Evolutionary conservation across 2,888 invertebrate species (phyloP).

Genomic region (Lampropteryx suffumata): DNA sequence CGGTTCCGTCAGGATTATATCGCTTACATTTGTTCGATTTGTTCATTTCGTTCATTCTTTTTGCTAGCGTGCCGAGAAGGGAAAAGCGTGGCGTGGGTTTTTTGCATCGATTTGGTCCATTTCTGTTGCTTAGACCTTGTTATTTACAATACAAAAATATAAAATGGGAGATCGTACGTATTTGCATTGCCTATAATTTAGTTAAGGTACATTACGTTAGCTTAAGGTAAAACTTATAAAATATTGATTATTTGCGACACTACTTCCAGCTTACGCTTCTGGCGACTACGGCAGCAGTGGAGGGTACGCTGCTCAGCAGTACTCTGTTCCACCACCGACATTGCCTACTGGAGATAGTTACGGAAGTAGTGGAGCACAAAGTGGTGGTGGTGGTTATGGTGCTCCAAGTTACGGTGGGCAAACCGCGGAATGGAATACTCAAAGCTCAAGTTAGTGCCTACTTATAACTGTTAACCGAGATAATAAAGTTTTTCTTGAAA

Average conservation of each 20-base stretch:
- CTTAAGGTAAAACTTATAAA: background rate
- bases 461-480: background rate
- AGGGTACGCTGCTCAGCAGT: conserved; percentile 71
- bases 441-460: conserved; percentile 50
- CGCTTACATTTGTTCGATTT: conserved; percentile 11
- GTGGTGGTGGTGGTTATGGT: conserved; percentile 52
- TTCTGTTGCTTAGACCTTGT: background rate
- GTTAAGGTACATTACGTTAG: background rate
- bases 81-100: conserved; percentile 42
- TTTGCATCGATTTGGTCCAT: conserved; percentile 4
- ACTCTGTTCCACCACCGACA: conserved; percentile 74
- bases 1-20: too few relatives aligned
- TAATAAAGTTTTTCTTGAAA: background rate
- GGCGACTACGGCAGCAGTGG: conserved; percentile 69
- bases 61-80: conserved; percentile 4
- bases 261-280: conserved; percentile 56
- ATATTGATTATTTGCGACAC: background rate
- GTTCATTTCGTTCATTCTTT: conserved; percentile 3
- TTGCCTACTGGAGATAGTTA: conserved; percentile 67
- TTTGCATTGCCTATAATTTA: background rate
- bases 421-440: conserved; percentile 65
- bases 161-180: conserved; percentile 56
- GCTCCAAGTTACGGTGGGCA: conserved; percentile 60
- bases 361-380: conserved; percentile 56
- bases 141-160: background rate